Conservation (phyloP, 2,797 vertebrate genomes). For the Centroberyx gerrardi region DNA sequence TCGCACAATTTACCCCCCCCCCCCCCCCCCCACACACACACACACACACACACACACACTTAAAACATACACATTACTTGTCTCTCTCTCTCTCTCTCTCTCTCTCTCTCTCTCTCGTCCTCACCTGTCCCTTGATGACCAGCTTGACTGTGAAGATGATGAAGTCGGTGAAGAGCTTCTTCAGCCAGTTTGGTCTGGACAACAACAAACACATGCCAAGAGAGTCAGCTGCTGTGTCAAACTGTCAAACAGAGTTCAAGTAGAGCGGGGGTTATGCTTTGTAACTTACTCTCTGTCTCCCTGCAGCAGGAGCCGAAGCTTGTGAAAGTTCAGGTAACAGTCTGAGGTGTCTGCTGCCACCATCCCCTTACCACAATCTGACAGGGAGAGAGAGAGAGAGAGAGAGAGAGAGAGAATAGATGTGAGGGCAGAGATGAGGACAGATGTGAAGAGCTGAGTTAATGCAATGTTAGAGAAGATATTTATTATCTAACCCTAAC, state of each 20-base stretch:
- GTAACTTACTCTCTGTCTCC: conserved; percentile 86
- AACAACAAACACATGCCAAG: conserved; percentile 12
- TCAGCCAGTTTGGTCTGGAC: conserved; percentile 89
- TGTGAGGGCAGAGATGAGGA: neutral
- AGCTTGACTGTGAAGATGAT: conserved; percentile 92
- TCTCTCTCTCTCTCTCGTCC: conserved; percentile 4
- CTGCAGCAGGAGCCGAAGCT: conserved; percentile 87
- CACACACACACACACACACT: too few species aligned
- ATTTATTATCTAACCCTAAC: too few species aligned
- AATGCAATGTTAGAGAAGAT: neutral
- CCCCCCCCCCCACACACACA: too few species aligned
- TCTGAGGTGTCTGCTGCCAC: conserved; percentile 86
- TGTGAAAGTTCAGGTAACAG: conserved; percentile 90
- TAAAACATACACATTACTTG: too few species aligned
- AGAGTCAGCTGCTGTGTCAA: neutral
- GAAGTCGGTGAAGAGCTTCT: conserved; percentile 90
- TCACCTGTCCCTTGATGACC: conserved; percentile 91
- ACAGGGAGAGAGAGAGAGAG: conserved; percentile 18
- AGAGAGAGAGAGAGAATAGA: neutral
- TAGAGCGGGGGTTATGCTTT: neutral
- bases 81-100: too few species aligned
- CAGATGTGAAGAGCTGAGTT: neutral
- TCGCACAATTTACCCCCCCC: too few species aligned
- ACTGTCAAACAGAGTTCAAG: neutral
- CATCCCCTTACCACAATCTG: conserved; percentile 85